phyloP scores from a whole-genome alignment of 2,113 vertebrate genomes.

The Grantiella picta region DNA sequence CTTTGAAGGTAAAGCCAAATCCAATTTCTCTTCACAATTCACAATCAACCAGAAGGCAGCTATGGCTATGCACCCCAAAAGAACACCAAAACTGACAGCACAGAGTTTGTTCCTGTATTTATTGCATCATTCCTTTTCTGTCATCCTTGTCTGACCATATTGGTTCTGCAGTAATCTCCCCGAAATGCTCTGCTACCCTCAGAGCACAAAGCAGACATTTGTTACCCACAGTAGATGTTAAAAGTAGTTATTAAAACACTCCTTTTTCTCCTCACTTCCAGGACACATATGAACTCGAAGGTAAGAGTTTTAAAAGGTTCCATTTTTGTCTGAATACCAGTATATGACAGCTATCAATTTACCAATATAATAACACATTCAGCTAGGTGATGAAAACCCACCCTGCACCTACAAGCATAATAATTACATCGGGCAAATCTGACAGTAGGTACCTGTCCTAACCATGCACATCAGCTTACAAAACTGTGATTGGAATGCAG shows the following conservation, averaged over 20 bases:
- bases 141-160: background rate
- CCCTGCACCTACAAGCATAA: fast-evolving
- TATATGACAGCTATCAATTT: background rate
- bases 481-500: background rate
- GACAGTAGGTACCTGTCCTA: background rate
- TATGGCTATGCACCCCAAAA: background rate
- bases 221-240: background rate
- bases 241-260: background rate
- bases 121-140: background rate
- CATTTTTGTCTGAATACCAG: background rate
- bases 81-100: conserved; percentile 10
- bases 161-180: background rate
- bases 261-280: background rate
- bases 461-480: background rate
- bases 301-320: background rate
- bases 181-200: background rate
- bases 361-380: background rate
- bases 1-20: conserved; percentile 45
- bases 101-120: background rate
- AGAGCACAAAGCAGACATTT: background rate
- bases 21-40: background rate
- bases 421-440: background rate
- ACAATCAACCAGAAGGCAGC: background rate
- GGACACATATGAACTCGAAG: background rate
- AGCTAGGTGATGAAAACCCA: background rate